Conservation (phyloP, 1,140 invertebrate species). For the Drosophila insularis region DNA sequence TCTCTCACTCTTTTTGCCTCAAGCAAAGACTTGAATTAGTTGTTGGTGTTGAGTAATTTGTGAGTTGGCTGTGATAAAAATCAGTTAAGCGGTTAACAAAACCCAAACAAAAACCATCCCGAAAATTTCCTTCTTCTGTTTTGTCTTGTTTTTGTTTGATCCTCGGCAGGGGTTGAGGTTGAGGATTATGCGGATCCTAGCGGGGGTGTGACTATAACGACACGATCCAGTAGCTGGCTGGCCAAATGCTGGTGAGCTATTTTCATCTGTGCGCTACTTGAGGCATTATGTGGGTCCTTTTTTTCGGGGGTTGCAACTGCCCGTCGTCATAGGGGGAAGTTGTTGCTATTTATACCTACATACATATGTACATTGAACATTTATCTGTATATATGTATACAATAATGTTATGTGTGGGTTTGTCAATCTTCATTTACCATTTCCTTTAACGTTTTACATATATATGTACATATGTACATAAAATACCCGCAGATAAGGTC, state of each 20-base stretch:
- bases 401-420: conserved; percentile 26
- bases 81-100: conserved; percentile 75
- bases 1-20: neutral
- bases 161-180: conserved; percentile 14
- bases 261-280: conserved; percentile 40
- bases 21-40: conserved; percentile 26
- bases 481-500: conserved; percentile 59
- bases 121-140: neutral
- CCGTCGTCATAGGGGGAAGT: conserved; percentile 37
- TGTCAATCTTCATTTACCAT: conserved; percentile 69
- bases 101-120: conserved; percentile 56
- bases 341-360: conserved; percentile 53
- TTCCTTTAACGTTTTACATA: conserved; percentile 24
- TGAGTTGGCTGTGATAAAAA: conserved; percentile 62
- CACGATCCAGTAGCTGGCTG: conserved; percentile 47
- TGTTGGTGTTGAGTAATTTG: conserved; percentile 75
- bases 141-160: neutral
- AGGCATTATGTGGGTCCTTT: conserved; percentile 58
- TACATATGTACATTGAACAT: neutral
- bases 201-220: conserved; percentile 39
- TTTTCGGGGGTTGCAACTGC: conserved; percentile 21
- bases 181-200: conserved; percentile 12
- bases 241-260: conserved; percentile 66
- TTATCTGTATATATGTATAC: neutral
- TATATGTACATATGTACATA: neutral